Conservation (phyloP, 2,888 invertebrate species). For the Furcula furcula region DNA sequence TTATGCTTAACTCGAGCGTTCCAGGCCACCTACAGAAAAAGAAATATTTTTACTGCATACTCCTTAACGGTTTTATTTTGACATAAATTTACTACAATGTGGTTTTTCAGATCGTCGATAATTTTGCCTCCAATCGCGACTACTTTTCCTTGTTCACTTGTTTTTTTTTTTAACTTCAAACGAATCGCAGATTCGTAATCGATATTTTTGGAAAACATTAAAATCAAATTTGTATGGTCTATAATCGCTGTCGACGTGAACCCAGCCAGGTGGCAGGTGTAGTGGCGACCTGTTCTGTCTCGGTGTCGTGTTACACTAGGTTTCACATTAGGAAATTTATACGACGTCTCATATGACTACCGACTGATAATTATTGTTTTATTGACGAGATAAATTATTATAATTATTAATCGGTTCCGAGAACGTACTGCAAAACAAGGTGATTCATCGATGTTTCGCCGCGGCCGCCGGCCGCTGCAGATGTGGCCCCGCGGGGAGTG, state of each 20-base stretch:
- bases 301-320: constrained; percentile 73
- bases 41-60: neutral
- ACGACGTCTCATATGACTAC: constrained; percentile 76
- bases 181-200: constrained; percentile 32
- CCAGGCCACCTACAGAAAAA: no score
- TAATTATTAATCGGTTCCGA: constrained; percentile 73
- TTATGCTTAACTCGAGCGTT: neutral
- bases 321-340: constrained; percentile 81
- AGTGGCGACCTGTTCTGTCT: constrained; percentile 60
- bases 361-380: constrained; percentile 77
- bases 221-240: constrained; percentile 57
- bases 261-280: constrained; percentile 73
- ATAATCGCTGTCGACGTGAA: constrained; percentile 64
- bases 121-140: neutral
- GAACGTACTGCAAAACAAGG: constrained; percentile 76
- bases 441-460: constrained; percentile 68
- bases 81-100: neutral
- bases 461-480: constrained; percentile 41
- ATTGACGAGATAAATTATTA: constrained; percentile 73
- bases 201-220: constrained; percentile 53
- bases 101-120: neutral
- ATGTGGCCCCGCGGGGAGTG: constrained; percentile 63
- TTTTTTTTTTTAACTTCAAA: constrained; percentile 5
- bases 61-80: neutral
- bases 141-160: constrained; percentile 4